These are phyloP conservation scores for Lampris incognitus DNA, from an alignment of 2,113 vertebrate species.

Conservation along the genomic window DNA sequence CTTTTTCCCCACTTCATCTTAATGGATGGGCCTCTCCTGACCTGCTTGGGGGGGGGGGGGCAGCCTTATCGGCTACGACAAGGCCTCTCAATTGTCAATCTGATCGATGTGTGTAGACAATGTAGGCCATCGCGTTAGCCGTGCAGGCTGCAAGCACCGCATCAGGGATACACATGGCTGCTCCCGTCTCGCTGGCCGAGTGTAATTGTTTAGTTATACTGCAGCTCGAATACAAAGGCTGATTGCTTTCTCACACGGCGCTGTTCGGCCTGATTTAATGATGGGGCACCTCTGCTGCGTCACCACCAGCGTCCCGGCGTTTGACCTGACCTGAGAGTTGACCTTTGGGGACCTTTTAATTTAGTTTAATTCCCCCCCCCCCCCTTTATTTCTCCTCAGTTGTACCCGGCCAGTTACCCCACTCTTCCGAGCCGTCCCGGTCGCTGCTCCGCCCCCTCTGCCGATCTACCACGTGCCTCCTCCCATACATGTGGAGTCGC, in stretches of 20 bases:
- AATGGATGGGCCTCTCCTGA: constrained; percentile 41
- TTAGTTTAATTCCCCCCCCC: too few relatives aligned
- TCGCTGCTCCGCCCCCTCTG: too few relatives aligned
- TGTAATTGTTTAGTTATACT: constrained; percentile 66
- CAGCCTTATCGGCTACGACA: constrained; percentile 45
- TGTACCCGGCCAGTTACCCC: too few relatives aligned
- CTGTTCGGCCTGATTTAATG: constrained; percentile 16
- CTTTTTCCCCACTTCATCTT: constrained; percentile 42
- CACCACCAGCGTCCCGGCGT: too few relatives aligned
- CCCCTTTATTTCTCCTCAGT: too few relatives aligned
- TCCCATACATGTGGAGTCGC: too few relatives aligned
- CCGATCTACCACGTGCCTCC: too few relatives aligned
- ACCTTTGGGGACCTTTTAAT: too few relatives aligned
- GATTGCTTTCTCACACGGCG: constrained; percentile 44
- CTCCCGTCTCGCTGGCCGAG: constrained; percentile 52
- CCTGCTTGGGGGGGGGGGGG: neutral
- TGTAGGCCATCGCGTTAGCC: constrained; percentile 67
- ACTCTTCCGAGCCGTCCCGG: too few relatives aligned
- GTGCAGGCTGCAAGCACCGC: constrained; percentile 45
- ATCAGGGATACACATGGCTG: constrained; percentile 54
- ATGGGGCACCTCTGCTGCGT: constrained; percentile 22
- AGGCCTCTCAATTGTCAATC: constrained; percentile 63
- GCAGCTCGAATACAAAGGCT: constrained; percentile 37
- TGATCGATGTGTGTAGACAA: constrained; percentile 69
- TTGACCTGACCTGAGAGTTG: too few relatives aligned